These are phyloP conservation scores for Heteromormyrus szaboi DNA, from an alignment of 2,797 vertebrate species.

Conservation along the genomic window DNA sequence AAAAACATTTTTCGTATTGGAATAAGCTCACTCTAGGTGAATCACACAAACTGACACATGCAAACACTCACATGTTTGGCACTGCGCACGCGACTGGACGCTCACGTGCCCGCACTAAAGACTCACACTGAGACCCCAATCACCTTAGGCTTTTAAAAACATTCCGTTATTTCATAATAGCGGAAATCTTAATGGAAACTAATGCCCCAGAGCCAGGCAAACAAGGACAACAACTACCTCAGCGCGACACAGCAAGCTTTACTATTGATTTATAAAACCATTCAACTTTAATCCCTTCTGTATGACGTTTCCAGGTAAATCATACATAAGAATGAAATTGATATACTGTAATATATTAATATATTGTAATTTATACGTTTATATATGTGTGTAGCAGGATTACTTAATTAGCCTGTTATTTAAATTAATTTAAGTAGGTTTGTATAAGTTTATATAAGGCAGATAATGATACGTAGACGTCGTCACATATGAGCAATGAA, in stretches of 20 bases:
- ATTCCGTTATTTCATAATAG: constrained; percentile 51
- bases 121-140: constrained; percentile 38
- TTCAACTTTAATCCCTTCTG: neutral
- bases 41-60: neutral
- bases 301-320: neutral
- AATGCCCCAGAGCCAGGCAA: neutral
- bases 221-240: neutral
- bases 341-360: neutral
- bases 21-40: neutral
- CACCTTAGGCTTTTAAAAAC: constrained; percentile 62
- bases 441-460: neutral
- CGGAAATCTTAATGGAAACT: constrained; percentile 24
- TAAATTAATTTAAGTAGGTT: neutral
- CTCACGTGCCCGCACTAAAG: neutral
- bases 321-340: neutral
- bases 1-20: neutral
- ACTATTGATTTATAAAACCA: neutral
- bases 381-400: neutral
- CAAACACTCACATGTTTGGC: neutral
- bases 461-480: neutral
- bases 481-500: neutral
- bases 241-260: neutral
- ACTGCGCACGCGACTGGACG: neutral
- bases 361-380: neutral
- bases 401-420: neutral